phyloP scores from a whole-genome alignment of 1,140 invertebrate species.

The Saccostrea echinata region DNA sequence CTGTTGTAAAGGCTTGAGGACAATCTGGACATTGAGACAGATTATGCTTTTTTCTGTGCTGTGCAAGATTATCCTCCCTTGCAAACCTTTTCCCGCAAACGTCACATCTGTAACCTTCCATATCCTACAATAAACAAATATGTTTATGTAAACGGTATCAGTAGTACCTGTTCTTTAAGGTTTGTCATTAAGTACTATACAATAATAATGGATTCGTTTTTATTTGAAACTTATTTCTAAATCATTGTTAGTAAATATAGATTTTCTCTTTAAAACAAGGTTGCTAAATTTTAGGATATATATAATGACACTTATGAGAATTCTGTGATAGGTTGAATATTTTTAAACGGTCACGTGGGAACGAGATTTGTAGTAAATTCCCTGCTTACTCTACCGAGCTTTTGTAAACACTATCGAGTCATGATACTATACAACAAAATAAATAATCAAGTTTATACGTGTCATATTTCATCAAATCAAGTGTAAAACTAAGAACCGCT shows the following conservation, averaged over 20 bases:
- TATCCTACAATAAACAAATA: background rate
- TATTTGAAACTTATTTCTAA: background rate
- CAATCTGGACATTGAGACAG: slow-evolving; percentile 35
- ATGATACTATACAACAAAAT: background rate
- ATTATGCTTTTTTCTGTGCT: slow-evolving; percentile 17
- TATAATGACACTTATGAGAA: background rate
- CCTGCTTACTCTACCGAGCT: slow-evolving; percentile 2
- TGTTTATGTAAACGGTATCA: too few relatives aligned
- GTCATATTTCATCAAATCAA: background rate
- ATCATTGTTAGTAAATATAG: background rate
- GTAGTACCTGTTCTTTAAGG: too few relatives aligned
- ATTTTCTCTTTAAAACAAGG: background rate
- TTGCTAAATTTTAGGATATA: background rate
- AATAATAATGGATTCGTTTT: background rate
- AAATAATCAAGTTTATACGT: background rate
- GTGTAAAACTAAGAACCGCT: background rate
- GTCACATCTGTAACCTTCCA: background rate
- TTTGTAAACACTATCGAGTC: background rate
- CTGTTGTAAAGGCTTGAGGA: slow-evolving; percentile 40
- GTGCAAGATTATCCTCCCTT: slow-evolving; percentile 21
- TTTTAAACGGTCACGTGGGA: background rate
- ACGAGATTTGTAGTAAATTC: background rate
- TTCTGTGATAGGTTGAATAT: background rate
- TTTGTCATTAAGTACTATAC: background rate
- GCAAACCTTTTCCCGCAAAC: slow-evolving; percentile 6